These are phyloP conservation scores for Neoitamus cyanurus DNA, from an alignment of 2,888 invertebrate species.

Conservation along the genomic window DNA sequence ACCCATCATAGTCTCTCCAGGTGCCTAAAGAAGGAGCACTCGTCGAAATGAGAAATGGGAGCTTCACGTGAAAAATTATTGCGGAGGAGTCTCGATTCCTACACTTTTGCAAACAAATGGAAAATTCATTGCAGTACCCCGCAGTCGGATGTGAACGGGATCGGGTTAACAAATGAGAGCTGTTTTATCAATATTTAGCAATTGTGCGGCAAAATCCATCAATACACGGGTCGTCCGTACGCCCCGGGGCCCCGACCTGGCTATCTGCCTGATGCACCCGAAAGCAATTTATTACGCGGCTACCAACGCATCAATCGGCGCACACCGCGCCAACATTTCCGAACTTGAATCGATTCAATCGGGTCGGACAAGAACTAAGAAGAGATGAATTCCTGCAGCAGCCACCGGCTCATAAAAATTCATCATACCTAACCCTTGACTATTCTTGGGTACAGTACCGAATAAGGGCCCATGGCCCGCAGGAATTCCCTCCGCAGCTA, in stretches of 20 bases:
- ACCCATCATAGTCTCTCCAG: no score
- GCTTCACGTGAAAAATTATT: neutral
- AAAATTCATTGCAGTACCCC: neutral
- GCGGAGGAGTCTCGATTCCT: neutral
- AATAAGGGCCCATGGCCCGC: neutral
- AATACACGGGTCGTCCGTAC: neutral
- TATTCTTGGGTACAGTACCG: neutral
- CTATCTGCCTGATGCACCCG: neutral
- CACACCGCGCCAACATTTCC: neutral
- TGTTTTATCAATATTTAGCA: neutral
- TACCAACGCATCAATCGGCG: neutral
- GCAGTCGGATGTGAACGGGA: neutral
- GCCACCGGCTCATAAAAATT: slow-evolving; percentile 13
- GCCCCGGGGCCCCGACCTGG: neutral
- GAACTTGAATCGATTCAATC: neutral
- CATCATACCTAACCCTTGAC: slow-evolving; percentile 14
- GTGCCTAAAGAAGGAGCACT: neutral
- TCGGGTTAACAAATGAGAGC: neutral
- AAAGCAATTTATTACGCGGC: neutral
- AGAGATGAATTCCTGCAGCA: neutral
- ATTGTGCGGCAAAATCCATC: neutral
- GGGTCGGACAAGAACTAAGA: neutral
- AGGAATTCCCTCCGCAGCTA: neutral
- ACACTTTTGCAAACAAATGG: neutral
- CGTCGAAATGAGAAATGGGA: neutral